Evolutionary conservation across 2,888 invertebrate species (phyloP).

Genomic region (Conops quadrifasciatus): DNA sequence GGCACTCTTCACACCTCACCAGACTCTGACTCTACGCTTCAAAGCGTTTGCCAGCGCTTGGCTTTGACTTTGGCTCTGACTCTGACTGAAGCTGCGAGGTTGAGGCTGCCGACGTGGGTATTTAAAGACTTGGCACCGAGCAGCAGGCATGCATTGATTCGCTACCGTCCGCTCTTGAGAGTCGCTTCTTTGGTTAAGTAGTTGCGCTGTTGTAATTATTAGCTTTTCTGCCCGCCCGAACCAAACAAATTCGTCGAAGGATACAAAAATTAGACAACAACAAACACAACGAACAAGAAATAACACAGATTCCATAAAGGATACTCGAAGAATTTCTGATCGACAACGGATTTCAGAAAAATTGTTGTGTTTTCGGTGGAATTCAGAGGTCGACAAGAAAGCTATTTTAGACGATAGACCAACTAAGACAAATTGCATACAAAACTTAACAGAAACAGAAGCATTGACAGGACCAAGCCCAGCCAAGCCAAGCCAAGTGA

Average conservation of each 20-base stretch:
- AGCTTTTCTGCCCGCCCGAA: conserved; percentile 50
- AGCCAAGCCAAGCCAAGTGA: conserved; percentile 26
- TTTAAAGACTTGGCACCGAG: conserved; percentile 74
- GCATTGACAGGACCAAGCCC: too few relatives aligned
- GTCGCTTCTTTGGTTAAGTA: conserved; percentile 65
- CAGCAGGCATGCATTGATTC: conserved; percentile 75
- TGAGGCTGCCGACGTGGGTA: conserved; percentile 59
- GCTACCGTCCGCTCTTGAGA: conserved; percentile 74
- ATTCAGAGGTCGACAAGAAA: conserved; percentile 4
- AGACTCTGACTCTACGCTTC: too few relatives aligned
- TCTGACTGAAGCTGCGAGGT: conserved; percentile 41
- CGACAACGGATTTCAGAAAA: conserved; percentile 3
- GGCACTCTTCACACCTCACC: conserved; percentile 1
- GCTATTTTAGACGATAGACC: conserved; percentile 30
- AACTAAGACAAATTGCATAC: background rate
- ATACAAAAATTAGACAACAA: conserved; percentile 40
- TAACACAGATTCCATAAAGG: conserved; percentile 19
- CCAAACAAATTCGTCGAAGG: conserved; percentile 43
- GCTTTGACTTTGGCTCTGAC: conserved; percentile 34
- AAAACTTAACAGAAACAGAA: conserved; percentile 44
- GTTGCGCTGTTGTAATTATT: conserved; percentile 63
- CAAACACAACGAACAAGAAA: conserved; percentile 23
- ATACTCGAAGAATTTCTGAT: conserved; percentile 27
- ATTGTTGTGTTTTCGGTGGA: conserved; percentile 29
- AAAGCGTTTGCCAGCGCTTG: conserved; percentile 33